A percentile compares a stretch with the other conserved stretches of the same genome.
Evolutionary conservation across 2,888 invertebrate species (phyloP).

Genomic region (Ernsta delagoae): DNA sequence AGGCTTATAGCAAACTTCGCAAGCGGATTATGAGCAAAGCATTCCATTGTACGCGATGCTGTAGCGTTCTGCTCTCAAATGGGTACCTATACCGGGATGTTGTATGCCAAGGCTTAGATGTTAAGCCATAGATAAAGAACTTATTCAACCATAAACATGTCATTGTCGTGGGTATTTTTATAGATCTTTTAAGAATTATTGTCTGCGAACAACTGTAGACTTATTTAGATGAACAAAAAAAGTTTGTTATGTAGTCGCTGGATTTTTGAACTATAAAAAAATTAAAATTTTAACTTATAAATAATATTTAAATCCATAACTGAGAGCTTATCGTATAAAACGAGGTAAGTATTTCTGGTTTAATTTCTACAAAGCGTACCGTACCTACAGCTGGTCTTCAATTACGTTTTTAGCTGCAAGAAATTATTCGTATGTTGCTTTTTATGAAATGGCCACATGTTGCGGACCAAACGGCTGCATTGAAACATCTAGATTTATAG

Average conservation of each 20-base stretch:
- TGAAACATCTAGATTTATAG: background rate
- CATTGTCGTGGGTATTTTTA: background rate
- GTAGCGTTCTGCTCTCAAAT: background rate
- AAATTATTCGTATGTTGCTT: background rate
- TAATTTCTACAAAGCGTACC: background rate
- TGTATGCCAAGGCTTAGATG: background rate
- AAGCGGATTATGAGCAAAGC: conserved; percentile 32
- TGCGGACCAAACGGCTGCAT: conserved; percentile 1
- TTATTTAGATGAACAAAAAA: too few relatives aligned
- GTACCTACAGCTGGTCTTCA: background rate
- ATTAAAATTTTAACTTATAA: too few relatives aligned
- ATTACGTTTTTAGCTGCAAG: background rate
- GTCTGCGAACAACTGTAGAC: too few relatives aligned
- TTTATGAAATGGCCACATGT: background rate
- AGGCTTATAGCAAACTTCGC: conserved; percentile 20
- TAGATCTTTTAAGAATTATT: too few relatives aligned
- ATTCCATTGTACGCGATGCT: conserved; percentile 14
- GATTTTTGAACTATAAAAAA: too few relatives aligned
- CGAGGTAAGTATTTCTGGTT: background rate
- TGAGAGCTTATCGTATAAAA: background rate
- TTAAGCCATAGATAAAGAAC: background rate
- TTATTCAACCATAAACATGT: background rate
- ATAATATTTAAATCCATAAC: background rate
- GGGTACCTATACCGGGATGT: background rate
- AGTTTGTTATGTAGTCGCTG: too few relatives aligned